Conservation (phyloP, 2,888 invertebrate species). For the Vanessa cardui region DNA sequence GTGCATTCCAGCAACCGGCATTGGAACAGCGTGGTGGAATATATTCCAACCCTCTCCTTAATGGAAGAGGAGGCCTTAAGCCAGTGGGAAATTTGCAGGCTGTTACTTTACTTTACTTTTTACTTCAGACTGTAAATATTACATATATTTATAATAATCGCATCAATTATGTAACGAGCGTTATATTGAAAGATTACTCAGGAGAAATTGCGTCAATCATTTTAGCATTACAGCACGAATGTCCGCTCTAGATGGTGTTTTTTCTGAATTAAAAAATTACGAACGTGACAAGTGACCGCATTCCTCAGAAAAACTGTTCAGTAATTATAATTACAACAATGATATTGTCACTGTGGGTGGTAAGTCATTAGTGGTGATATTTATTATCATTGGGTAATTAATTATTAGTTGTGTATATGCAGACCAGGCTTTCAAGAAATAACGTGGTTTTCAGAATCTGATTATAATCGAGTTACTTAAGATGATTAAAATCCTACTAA, state of each 20-base stretch:
- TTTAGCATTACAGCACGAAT: slow-evolving; percentile 40
- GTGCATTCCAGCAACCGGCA: too few relatives aligned
- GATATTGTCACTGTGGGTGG: slow-evolving; percentile 1
- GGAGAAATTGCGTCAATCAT: slow-evolving; percentile 36
- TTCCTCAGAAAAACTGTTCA: slow-evolving; percentile 2
- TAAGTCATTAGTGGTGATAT: background rate
- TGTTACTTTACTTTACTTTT: too few relatives aligned
- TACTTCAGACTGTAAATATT: background rate
- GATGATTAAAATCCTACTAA: too few relatives aligned
- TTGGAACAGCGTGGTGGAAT: too few relatives aligned
- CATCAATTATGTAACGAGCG: background rate
- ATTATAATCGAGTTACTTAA: too few relatives aligned
- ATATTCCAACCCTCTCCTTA: too few relatives aligned
- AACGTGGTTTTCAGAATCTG: too few relatives aligned
- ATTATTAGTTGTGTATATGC: background rate
- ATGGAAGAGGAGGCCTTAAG: too few relatives aligned
- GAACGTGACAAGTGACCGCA: slow-evolving; percentile 16
- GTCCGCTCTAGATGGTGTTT: slow-evolving; percentile 31
- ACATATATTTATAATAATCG: background rate
- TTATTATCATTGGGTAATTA: background rate
- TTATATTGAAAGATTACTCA: slow-evolving; percentile 7
- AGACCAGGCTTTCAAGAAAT: too few relatives aligned
- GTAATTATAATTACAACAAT: slow-evolving; percentile 1
- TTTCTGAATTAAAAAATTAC: slow-evolving; percentile 36
- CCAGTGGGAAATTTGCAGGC: too few relatives aligned